Base-by-base conservation (phyloP, 2,888 invertebrate genomes). In the Dermolepida albohirtum region DNA sequence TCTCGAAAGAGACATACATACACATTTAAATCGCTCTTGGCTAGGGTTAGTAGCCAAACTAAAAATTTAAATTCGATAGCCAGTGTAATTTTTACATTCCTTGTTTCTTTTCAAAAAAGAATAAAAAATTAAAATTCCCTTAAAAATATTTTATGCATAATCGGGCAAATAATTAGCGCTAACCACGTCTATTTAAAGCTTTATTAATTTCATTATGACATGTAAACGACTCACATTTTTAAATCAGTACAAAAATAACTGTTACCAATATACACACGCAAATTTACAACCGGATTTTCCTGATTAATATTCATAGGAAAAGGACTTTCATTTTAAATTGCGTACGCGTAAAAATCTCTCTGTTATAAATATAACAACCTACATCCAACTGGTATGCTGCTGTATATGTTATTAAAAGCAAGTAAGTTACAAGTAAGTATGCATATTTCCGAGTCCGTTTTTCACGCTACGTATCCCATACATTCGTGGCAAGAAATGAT, bases 241-340 rank as follows among this genome's bases (percentile, higher is more conserved):
- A 59, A 27, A 57, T 7, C 5, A 12, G 27, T 14, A 44, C 44
- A 44, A 59, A 59, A 59, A 59, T 59, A 59, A 59, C 59, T 44
- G 7, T 44, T 34, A 34, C 8, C 6, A 34, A 34, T 44, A 29
- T 27, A 29, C 12, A 44, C 59, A 59, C 59, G 59, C 44, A 59
- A 14, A 59, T 59, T 22, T 57, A 44, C 39, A 57, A 5, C 59
- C 6, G 59, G 44, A 29, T 44, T 59, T 59, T 44, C n/a, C 22
- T 57, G 44, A 59, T 59, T 59, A 59, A 44, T 59, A 59, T 59
- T 59, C 43, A 44, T 44, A 44, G 50, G 29, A 29, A 44, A 59
- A 44, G 14, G 17, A 16, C 44, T 54, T 59, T 27, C 29, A 59
- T 27, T 44, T 59, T 14, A 59, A 59, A 44, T 59, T 44, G 43